Percentiles rank a stretch among this genome's conserved stretches.
Evolutionary conservation across 1,140 invertebrate genomes (phyloP).

Genomic region (Drosophila sulfurigaster): DNA sequence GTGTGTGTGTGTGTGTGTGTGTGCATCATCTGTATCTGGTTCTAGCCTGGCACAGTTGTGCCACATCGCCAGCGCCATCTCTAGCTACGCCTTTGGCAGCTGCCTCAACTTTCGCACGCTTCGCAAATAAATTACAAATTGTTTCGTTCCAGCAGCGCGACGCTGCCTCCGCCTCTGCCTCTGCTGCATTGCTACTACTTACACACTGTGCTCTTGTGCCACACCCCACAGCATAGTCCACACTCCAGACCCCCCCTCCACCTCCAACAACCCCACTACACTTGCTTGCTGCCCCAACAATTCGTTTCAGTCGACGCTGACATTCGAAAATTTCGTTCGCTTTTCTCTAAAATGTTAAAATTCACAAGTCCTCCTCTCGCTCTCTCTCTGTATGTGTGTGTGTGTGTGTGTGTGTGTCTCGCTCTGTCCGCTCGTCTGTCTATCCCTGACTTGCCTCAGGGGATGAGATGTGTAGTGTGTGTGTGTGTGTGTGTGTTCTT

Average conservation of each 20-base stretch:
- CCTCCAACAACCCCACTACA: background rate
- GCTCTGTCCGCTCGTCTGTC: constrained; percentile 17
- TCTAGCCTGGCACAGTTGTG: constrained; percentile 35
- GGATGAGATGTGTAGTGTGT: background rate
- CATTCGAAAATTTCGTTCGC: constrained; percentile 75
- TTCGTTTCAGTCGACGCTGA: constrained; percentile 72
- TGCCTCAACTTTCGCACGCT: constrained; percentile 82
- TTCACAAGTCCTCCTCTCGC: constrained; percentile 65
- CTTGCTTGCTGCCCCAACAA: constrained; percentile 48
- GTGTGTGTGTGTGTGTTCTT: constrained; percentile 9
- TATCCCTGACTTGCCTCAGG: constrained; percentile 13
- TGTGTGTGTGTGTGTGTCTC: background rate
- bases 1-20: constrained; percentile 7
- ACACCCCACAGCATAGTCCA: background rate
- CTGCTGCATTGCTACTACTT: constrained; percentile 56
- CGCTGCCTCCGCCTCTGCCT: constrained; percentile 4
- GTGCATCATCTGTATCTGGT: constrained; percentile 15
- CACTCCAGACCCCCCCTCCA: background rate
- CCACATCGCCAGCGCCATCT: constrained; percentile 43
- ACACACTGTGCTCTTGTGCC: constrained; percentile 43
- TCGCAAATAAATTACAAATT: constrained; percentile 84
- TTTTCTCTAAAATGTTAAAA: constrained; percentile 84
- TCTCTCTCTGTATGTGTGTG: background rate
- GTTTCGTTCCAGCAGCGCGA: constrained; percentile 75
- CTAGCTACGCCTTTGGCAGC: constrained; percentile 80